Evolutionary conservation across 2,113 vertebrate genomes (phyloP).

Genomic region (Cairina moschata): DNA sequence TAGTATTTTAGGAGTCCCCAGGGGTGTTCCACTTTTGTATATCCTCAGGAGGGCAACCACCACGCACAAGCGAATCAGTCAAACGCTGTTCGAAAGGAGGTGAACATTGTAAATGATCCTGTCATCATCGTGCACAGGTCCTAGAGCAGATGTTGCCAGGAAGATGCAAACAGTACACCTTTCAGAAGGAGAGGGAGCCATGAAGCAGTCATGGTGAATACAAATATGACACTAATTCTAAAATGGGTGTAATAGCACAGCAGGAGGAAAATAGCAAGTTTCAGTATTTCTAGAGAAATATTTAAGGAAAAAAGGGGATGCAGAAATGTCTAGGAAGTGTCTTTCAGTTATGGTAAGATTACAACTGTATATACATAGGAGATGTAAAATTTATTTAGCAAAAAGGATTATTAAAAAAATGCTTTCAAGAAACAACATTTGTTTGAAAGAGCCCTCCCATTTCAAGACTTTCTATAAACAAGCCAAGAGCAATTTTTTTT

Average conservation of each 20-base stretch:
- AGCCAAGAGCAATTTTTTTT: not conserved
- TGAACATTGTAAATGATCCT: not conserved
- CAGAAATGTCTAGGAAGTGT: not conserved
- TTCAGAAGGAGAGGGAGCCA: not conserved
- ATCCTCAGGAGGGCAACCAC: not conserved
- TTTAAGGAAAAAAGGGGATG: not conserved
- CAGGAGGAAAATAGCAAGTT: not conserved
- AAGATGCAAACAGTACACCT: not conserved
- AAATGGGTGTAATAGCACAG: not conserved
- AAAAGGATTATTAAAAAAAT: not conserved
- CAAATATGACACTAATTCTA: not conserved
- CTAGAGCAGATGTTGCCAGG: not conserved
- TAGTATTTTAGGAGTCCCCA: slow-evolving; percentile 14
- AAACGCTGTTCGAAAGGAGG: not conserved
- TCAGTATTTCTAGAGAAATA: not conserved
- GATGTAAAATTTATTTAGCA: not conserved
- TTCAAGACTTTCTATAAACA: not conserved
- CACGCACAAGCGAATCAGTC: rapidly evolving
- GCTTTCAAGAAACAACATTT: not conserved
- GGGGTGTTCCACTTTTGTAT: not conserved
- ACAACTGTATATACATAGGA: not conserved
- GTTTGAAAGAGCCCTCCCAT: not conserved
- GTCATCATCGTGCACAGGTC: not conserved
- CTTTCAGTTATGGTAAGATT: not conserved
- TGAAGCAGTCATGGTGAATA: rapidly evolving